phyloP scores from a whole-genome alignment of 2,797 vertebrate species.

The Echeneis naucrates region DNA sequence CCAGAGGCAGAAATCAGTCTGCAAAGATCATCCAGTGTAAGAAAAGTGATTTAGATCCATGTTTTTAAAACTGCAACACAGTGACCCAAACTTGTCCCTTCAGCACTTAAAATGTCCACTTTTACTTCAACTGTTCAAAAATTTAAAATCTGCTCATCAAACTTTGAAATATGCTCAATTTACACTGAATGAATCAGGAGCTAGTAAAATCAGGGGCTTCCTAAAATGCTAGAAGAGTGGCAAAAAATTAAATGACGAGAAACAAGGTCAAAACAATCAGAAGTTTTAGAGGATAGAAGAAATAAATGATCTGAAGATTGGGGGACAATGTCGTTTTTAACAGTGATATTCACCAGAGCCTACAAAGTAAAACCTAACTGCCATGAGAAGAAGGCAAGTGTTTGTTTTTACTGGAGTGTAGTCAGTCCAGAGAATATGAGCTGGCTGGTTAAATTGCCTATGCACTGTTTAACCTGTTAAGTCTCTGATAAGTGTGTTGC shows the following conservation, averaged over 20 bases:
- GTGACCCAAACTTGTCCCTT: background rate
- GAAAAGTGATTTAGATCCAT: background rate
- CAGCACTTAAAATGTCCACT: background rate
- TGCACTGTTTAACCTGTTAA: background rate
- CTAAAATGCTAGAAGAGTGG: background rate
- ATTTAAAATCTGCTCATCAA: background rate
- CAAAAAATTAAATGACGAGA: background rate
- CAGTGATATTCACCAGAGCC: background rate
- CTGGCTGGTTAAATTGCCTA: background rate
- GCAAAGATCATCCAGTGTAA: background rate
- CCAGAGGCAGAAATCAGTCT: background rate
- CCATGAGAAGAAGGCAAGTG: background rate
- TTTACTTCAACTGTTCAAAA: too few relatives aligned
- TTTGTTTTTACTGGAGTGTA: background rate
- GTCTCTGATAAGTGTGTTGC: background rate
- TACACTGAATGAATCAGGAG: background rate
- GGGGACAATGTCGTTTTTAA: background rate
- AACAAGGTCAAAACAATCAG: background rate
- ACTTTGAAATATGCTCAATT: background rate
- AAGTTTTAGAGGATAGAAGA: background rate
- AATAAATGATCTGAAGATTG: background rate
- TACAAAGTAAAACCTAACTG: background rate
- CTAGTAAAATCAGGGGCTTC: background rate
- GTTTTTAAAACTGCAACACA: background rate
- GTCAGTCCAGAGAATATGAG: background rate